Conservation (phyloP, 2,797 vertebrate species). For the Lagorchestes hirsutus region DNA sequence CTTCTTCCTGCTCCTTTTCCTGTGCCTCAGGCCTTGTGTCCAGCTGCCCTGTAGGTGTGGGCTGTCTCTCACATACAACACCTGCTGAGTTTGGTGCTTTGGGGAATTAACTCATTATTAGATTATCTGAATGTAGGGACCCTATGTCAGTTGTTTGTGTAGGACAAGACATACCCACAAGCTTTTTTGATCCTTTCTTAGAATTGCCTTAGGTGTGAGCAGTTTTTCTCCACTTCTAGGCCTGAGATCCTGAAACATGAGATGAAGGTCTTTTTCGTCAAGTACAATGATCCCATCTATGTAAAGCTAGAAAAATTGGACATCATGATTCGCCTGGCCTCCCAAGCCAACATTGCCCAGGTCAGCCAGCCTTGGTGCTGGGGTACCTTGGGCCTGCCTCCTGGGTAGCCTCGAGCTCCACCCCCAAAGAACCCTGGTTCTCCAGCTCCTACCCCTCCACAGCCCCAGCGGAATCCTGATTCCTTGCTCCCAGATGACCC, state of each 20-base stretch:
- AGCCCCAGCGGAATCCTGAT: background rate
- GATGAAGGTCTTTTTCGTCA: slow-evolving; percentile 99
- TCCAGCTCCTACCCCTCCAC: background rate
- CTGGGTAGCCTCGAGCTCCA: background rate
- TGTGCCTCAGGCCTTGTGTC: background rate
- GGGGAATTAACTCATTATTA: background rate
- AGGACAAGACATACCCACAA: background rate
- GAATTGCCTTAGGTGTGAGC: background rate
- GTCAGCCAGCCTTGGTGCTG: slow-evolving; percentile 80
- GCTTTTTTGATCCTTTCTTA: background rate
- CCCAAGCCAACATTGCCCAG: slow-evolving; percentile 98
- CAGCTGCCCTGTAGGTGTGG: background rate
- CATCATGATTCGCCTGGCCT: slow-evolving; percentile 99
- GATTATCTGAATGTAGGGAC: background rate
- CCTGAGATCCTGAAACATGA: slow-evolving; percentile 98
- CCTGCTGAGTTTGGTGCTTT: background rate
- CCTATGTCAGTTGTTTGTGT: background rate
- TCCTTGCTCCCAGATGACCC: background rate
- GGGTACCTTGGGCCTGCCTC: background rate
- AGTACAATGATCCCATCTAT: slow-evolving; percentile 99
- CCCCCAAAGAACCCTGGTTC: background rate
- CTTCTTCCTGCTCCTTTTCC: background rate
- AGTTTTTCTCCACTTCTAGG: slow-evolving; percentile 79
- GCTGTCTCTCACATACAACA: no score
- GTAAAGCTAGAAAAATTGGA: slow-evolving; percentile 99